phyloP scores from a whole-genome alignment of 2,113 vertebrate species.

The Osmerus mordax region DNA sequence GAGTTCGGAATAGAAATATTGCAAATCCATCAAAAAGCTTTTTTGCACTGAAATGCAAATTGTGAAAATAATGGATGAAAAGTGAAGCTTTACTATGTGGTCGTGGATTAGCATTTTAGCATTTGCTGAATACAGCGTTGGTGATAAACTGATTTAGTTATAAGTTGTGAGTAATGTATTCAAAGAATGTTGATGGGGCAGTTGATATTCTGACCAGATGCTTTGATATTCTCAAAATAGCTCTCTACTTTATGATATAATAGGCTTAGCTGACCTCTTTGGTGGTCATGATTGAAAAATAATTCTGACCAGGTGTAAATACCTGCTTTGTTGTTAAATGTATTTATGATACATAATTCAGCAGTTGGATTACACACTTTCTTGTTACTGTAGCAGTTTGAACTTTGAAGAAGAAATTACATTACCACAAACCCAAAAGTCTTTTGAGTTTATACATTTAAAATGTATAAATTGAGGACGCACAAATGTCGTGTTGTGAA shows the following conservation, averaged over 20 bases:
- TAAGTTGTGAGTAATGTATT: slow-evolving; percentile 40
- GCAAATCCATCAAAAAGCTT: slow-evolving; percentile 53
- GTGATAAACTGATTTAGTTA: slow-evolving; percentile 36
- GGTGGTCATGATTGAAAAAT: slow-evolving; percentile 44
- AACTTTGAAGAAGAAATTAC: too few relatives aligned
- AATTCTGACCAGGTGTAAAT: slow-evolving; percentile 55
- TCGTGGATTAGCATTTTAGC: slow-evolving; percentile 20
- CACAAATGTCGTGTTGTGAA: too few relatives aligned
- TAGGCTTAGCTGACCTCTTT: slow-evolving; percentile 44
- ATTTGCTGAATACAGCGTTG: slow-evolving; percentile 6
- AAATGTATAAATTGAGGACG: too few relatives aligned
- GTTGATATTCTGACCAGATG: slow-evolving; percentile 33
- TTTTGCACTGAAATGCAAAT: slow-evolving; percentile 50
- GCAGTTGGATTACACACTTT: too few relatives aligned
- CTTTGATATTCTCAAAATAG: slow-evolving; percentile 46
- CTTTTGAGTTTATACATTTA: too few relatives aligned
- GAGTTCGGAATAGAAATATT: slow-evolving; percentile 79
- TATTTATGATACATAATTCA: too few relatives aligned
- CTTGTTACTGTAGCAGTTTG: too few relatives aligned
- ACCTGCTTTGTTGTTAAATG: slow-evolving; percentile 30
- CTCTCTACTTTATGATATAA: slow-evolving; percentile 38
- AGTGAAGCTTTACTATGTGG: slow-evolving; percentile 47
- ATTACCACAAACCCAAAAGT: too few relatives aligned
- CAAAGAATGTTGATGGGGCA: slow-evolving; percentile 25
- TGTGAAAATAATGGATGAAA: slow-evolving; percentile 38